Evolutionary conservation across 2,888 invertebrate genomes (phyloP).

Genomic region (Plusia festucae): DNA sequence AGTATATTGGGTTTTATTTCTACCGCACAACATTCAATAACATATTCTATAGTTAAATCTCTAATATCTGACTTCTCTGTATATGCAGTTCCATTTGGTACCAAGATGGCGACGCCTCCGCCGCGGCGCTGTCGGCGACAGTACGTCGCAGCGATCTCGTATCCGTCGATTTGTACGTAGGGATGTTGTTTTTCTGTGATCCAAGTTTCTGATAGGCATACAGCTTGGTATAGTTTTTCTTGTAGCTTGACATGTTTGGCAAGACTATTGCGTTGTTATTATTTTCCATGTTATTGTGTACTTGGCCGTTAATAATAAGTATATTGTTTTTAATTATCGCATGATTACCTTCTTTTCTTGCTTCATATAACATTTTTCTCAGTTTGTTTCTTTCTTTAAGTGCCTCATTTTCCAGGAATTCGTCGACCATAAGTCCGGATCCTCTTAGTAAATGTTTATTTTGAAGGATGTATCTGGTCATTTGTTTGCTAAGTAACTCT

Average conservation of each 20-base stretch:
- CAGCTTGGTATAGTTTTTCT: conserved; percentile 11
- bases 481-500: conserved; percentile 10
- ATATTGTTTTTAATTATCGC: not conserved
- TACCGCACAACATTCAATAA: conserved; percentile 30
- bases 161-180: conserved; percentile 12
- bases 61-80: conserved; percentile 12
- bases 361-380: not conserved
- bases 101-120: conserved; percentile 25
- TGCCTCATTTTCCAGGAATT: not conserved
- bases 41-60: conserved; percentile 24
- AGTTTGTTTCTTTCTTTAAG: not conserved
- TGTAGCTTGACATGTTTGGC: not conserved
- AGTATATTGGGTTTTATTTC: conserved; percentile 19
- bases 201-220: conserved; percentile 33
- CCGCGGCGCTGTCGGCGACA: conserved; percentile 17
- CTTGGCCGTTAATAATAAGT: not conserved
- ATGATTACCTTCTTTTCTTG: conserved; percentile 2
- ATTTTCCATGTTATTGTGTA: not conserved
- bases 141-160: conserved; percentile 19
- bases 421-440: not conserved
- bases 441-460: not conserved
- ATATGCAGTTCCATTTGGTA: conserved; percentile 3
- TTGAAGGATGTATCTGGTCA: not conserved
- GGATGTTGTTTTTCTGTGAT: conserved; percentile 19
- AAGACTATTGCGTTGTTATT: not conserved